phyloP scores from a whole-genome alignment of 2,797 vertebrate genomes.

The Pseudochirops corinnae region DNA sequence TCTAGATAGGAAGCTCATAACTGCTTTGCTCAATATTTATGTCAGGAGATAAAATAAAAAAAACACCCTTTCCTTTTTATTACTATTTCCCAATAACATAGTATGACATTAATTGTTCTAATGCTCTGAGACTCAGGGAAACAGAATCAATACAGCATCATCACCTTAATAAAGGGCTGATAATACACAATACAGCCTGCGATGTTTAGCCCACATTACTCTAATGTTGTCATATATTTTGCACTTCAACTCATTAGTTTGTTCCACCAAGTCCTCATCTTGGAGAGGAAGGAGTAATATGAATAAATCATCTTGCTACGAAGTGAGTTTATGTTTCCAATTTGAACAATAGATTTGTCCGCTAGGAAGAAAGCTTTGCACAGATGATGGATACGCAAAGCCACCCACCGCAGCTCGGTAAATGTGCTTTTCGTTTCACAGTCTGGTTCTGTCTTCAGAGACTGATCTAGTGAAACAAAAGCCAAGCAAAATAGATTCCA shows the following conservation, averaged over 20 bases:
- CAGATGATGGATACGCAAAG: neutral
- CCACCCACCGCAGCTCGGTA: neutral
- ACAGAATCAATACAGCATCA: constrained; percentile 43
- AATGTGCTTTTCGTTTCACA: neutral
- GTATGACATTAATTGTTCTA: constrained; percentile 66
- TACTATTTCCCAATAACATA: constrained; percentile 35
- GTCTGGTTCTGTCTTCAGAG: neutral
- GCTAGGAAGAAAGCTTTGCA: neutral
- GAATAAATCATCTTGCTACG: neutral
- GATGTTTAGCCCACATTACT: neutral
- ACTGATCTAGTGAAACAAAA: constrained; percentile 30
- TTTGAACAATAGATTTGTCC: constrained; percentile 1
- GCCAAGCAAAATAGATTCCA: neutral
- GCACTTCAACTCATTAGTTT: constrained; percentile 25
- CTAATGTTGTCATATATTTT: constrained; percentile 39
- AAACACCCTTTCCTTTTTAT: constrained; percentile 48
- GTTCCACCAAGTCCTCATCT: neutral
- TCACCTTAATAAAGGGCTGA: constrained; percentile 41
- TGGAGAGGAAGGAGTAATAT: neutral
- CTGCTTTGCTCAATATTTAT: constrained; percentile 42
- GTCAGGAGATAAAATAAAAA: constrained; percentile 35
- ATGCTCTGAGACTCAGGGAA: constrained; percentile 52
- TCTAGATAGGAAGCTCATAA: constrained; percentile 1
- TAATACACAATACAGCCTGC: constrained; percentile 25
- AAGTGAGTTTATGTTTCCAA: neutral